These are phyloP conservation scores for Metacarcinus magister DNA, from an alignment of 2,888 invertebrate species.

Conservation along the genomic window DNA sequence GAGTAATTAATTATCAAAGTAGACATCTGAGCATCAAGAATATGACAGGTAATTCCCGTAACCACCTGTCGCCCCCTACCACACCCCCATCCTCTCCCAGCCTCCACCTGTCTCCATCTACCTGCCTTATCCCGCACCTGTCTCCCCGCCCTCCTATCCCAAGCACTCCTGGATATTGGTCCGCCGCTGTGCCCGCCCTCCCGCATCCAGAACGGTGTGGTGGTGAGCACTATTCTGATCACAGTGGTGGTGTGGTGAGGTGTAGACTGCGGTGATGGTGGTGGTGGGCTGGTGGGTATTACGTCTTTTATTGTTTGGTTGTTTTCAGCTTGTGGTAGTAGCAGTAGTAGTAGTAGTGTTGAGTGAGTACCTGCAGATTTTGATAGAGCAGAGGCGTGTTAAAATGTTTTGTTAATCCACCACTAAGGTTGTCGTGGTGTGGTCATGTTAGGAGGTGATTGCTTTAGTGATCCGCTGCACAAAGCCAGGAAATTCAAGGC, in stretches of 20 bases:
- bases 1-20: background rate
- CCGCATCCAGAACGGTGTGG: constrained; percentile 26
- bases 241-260: background rate
- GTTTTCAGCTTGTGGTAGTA: background rate
- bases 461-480: background rate
- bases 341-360: background rate
- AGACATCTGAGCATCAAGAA: background rate
- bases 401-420: no score
- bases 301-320: background rate
- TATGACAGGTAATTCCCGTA: background rate
- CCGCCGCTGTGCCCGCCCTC: background rate
- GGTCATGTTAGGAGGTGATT: background rate
- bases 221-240: constrained; percentile 20
- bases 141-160: background rate
- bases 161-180: constrained; percentile 36
- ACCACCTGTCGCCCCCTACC: background rate
- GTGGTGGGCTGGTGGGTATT: background rate
- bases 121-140: constrained; percentile 18
- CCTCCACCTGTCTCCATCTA: constrained; percentile 1
- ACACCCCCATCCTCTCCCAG: background rate
- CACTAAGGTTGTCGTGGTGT: no score
- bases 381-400: no score
- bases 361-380: background rate
- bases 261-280: background rate
- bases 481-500: no score